Base-by-base conservation (phyloP, 2,888 invertebrate genomes). In the Melieria picta region DNA sequence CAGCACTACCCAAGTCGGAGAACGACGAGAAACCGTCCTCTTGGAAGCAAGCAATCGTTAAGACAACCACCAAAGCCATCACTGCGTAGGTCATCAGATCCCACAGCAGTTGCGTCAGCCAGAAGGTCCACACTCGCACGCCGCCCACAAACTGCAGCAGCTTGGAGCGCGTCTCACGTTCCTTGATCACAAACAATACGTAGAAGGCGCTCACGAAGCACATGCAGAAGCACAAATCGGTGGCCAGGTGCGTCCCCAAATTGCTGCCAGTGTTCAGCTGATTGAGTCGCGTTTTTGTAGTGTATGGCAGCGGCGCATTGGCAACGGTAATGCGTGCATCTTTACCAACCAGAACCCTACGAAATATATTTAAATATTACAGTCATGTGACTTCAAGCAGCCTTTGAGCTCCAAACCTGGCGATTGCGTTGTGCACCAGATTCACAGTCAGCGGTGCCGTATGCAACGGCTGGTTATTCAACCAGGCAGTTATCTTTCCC, bases 381-480 rank as follows among this genome's bases (percentile, higher is more conserved):
- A 16, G 1, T 30, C 9, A 5, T 48, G n/a, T 3, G 43, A 57
- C 10, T 46, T 57, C 6, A 66, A 13, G 4, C 2, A 30, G 42
- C 3, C 1, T 50, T 50, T 50, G 52, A 50, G 52, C 2, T 10
- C 50, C 30, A 30, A 30, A 82, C 77, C 87, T 88, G 0, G 92
- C 88, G 55, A 93, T 82, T 0, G 93, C 90, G 72, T 90, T 89
- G 78, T 93, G 89, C 0, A 92, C 86, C 11, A 91, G 83, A 62
- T 91, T 89, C 4, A 94, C 84, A 0, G 93, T 89, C 0, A 91
- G 88, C 0, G 93, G 92, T 0, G 92, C 90, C 62, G 92, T 90
- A 82, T 95, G 95, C 79, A 90, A 91, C 0, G 93, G 93, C 80
- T 94, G 92, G 82, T 93, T 94, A 80, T 94, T 95, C 85, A 94